These are phyloP conservation scores for Xiphophorus hellerii DNA, from an alignment of 2,113 vertebrate genomes.

Conservation along the genomic window DNA sequence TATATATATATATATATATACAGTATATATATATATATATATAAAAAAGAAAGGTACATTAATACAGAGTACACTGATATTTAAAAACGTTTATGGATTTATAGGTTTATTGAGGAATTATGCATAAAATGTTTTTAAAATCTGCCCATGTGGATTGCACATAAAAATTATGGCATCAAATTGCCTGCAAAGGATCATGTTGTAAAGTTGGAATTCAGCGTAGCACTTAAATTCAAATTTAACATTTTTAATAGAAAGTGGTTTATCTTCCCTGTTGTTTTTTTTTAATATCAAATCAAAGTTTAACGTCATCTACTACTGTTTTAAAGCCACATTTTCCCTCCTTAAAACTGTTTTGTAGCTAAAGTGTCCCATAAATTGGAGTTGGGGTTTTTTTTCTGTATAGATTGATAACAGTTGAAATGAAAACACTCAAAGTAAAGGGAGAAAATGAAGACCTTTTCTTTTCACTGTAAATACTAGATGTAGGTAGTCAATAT, in stretches of 20 bases:
- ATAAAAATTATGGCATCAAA: conserved; percentile 8
- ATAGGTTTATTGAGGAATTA: conserved; percentile 48
- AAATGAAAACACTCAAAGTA: conserved; percentile 52
- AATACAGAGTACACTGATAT: conserved; percentile 52
- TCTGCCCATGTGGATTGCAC: conserved; percentile 43
- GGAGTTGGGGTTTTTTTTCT: conserved; percentile 14
- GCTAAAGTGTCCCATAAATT: conserved; percentile 34
- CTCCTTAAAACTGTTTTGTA: conserved; percentile 47
- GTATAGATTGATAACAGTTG: conserved; percentile 35
- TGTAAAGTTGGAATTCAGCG: conserved; percentile 35
- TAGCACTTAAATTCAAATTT: conserved; percentile 46
- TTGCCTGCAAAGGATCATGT: conserved; percentile 46
- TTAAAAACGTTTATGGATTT: conserved; percentile 41
- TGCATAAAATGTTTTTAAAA: conserved; percentile 29
- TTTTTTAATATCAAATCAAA: conserved; percentile 48
- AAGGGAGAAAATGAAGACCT: conserved; percentile 39
- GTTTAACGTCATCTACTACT: conserved; percentile 39
- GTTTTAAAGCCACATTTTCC: conserved; percentile 49
- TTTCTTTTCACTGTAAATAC: conserved; percentile 71
- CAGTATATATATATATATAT: too few relatives aligned
- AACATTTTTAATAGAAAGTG: conserved; percentile 13
- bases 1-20: too few relatives aligned
- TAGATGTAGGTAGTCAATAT: conserved; percentile 57
- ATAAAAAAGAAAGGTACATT: conserved; percentile 50
- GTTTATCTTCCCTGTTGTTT: not conserved